phyloP scores from a whole-genome alignment of 2,113 vertebrate species.

The Vidua chalybeata region DNA sequence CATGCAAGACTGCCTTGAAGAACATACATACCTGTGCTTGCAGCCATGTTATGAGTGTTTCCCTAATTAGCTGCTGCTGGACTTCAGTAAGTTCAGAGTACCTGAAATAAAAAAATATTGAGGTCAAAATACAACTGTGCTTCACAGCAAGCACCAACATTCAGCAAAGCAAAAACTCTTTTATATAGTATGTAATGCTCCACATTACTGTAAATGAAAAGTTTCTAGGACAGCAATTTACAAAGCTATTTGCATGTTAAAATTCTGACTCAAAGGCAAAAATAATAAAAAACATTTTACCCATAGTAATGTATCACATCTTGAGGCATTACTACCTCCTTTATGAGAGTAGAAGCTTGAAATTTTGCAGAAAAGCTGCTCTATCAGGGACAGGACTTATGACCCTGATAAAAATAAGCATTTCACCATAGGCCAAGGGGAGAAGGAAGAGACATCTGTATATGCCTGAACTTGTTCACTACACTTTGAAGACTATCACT shows the following conservation, averaged over 20 bases:
- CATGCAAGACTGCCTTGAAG: not conserved
- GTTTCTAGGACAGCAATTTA: not conserved
- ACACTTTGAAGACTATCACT: not conserved
- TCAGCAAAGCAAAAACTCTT: not conserved
- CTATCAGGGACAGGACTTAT: not conserved
- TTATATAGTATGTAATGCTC: not conserved
- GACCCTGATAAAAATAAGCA: not conserved
- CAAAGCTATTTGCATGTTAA: not conserved
- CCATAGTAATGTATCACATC: not conserved
- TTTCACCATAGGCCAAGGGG: not conserved
- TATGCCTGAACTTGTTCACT: not conserved
- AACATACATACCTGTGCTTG: slow-evolving; percentile 85
- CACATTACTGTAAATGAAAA: not conserved
- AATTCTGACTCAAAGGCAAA: not conserved
- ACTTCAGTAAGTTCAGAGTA: slow-evolving; percentile 84
- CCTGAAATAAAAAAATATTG: slow-evolving; percentile 74
- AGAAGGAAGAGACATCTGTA: not conserved
- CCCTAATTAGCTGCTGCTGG: slow-evolving; percentile 94
- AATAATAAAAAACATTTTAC: not conserved
- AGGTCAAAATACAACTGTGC: not conserved
- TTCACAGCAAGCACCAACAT: not conserved
- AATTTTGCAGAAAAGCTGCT: not conserved
- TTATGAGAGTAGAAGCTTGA: not conserved
- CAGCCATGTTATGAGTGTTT: slow-evolving; percentile 95
- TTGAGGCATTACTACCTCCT: not conserved